These are phyloP conservation scores for Molossus alvarezi DNA, from an alignment of 2,797 vertebrate species.

Conservation along the genomic window DNA sequence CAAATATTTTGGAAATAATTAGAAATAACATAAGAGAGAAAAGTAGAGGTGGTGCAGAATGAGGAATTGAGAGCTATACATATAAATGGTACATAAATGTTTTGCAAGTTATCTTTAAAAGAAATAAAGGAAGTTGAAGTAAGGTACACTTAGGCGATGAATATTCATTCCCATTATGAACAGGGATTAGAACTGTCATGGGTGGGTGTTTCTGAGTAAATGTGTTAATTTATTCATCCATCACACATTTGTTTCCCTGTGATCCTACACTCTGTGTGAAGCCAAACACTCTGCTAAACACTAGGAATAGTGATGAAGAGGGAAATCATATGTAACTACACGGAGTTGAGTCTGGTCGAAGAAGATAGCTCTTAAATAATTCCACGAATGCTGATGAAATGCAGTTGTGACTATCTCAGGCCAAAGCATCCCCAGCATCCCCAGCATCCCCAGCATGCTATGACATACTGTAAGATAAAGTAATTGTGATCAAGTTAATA, in stretches of 20 bases:
- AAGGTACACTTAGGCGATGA: not conserved
- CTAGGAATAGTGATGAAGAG: not conserved
- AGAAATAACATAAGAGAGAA: not conserved
- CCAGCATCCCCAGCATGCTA: not conserved
- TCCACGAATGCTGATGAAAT: not conserved
- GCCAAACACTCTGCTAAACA: not conserved
- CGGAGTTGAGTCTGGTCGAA: not conserved
- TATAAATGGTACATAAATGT: not conserved
- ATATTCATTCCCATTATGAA: not conserved
- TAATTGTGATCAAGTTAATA: not conserved
- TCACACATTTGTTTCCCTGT: not conserved
- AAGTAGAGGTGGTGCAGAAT: not conserved
- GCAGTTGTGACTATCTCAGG: not conserved
- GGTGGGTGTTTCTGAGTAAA: not conserved
- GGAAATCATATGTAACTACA: not conserved
- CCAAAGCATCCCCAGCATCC: not conserved
- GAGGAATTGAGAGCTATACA: not conserved
- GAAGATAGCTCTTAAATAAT: not conserved
- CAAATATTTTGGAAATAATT: not conserved
- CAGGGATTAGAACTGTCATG: not conserved
- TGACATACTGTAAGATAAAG: not conserved
- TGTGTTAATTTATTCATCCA: not conserved
- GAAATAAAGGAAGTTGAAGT: not conserved
- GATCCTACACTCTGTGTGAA: not conserved
- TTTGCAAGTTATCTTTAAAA: not conserved